Percentiles rank a stretch among this genome's conserved stretches.
These are phyloP conservation scores for Anguilla japonica DNA, from an alignment of 2,113 vertebrate genomes.

Conservation along the genomic window DNA sequence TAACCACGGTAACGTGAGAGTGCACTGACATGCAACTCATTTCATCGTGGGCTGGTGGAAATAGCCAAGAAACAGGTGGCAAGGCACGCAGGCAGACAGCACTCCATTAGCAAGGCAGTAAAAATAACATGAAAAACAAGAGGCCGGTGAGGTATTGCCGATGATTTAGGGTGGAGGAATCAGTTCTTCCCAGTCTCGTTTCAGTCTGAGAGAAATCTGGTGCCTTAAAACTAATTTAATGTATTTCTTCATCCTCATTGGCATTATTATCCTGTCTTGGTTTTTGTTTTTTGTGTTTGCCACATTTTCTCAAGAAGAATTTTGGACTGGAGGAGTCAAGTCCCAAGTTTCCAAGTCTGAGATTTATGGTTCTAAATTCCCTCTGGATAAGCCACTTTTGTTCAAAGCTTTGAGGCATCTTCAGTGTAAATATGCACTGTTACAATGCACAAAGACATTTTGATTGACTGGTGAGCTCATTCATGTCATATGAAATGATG, in stretches of 20 bases:
- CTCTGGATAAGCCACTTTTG: neutral
- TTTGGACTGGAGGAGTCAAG: too few species aligned
- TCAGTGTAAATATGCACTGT: neutral
- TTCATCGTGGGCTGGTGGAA: constrained; percentile 43
- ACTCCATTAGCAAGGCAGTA: constrained; percentile 44
- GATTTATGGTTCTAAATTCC: neutral
- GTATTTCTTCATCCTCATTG: too few species aligned
- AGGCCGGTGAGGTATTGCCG: neutral
- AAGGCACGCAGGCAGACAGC: constrained; percentile 27
- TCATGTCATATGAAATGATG: neutral
- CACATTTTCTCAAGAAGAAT: too few species aligned
- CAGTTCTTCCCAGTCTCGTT: neutral
- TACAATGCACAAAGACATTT: neutral
- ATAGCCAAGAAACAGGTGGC: constrained; percentile 62
- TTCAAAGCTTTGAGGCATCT: neutral
- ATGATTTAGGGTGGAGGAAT: neutral
- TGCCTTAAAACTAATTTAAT: neutral
- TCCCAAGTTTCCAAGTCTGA: neutral
- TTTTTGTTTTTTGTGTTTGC: too few species aligned
- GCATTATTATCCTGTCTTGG: too few species aligned
- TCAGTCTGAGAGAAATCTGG: neutral
- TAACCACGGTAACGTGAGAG: constrained; percentile 51
- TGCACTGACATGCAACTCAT: constrained; percentile 25
- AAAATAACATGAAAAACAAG: constrained; percentile 49
- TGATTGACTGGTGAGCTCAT: neutral